Evolutionary conservation across 2,797 vertebrate genomes (phyloP).

Genomic region (Macropodus opercularis): DNA sequence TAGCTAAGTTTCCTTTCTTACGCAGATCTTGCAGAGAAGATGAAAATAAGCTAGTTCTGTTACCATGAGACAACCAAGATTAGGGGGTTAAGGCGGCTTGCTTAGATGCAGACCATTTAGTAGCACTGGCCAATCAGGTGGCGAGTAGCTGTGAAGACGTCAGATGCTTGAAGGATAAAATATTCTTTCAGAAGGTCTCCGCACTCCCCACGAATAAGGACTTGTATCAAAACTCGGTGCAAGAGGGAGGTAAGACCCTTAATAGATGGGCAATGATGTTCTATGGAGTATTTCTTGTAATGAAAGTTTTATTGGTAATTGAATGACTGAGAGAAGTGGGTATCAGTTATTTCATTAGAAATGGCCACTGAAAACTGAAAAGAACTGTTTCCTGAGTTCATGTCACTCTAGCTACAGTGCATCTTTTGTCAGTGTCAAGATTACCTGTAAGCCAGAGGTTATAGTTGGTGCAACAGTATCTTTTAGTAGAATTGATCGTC

Average conservation of each 20-base stretch:
- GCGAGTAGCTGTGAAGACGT: constrained; percentile 67
- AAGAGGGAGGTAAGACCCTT: constrained; percentile 68
- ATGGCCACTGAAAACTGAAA: constrained; percentile 1
- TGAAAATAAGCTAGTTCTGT: constrained; percentile 77
- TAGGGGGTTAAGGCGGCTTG: constrained; percentile 82
- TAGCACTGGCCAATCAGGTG: constrained; percentile 76
- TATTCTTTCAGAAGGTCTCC: constrained; percentile 77
- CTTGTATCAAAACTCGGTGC: constrained; percentile 35
- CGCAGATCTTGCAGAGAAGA: constrained; percentile 39
- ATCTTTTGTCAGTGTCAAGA: neutral
- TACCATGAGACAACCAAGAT: constrained; percentile 78
- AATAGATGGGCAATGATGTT: neutral
- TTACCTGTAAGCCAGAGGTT: neutral
- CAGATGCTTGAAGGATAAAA: constrained; percentile 70
- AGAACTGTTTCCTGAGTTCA: constrained; percentile 4
- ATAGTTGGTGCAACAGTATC: neutral
- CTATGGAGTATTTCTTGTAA: neutral
- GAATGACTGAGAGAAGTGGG: neutral
- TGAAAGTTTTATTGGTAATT: neutral
- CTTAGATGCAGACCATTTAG: constrained; percentile 76
- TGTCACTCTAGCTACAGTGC: neutral
- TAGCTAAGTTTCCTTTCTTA: constrained; percentile 23
- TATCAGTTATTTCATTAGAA: neutral
- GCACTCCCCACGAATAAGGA: constrained; percentile 61
- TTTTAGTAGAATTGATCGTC: constrained; percentile 13